These are phyloP conservation scores for Sminthopsis crassicaudata DNA, from an alignment of 2,113 vertebrate species.

Conservation along the genomic window DNA sequence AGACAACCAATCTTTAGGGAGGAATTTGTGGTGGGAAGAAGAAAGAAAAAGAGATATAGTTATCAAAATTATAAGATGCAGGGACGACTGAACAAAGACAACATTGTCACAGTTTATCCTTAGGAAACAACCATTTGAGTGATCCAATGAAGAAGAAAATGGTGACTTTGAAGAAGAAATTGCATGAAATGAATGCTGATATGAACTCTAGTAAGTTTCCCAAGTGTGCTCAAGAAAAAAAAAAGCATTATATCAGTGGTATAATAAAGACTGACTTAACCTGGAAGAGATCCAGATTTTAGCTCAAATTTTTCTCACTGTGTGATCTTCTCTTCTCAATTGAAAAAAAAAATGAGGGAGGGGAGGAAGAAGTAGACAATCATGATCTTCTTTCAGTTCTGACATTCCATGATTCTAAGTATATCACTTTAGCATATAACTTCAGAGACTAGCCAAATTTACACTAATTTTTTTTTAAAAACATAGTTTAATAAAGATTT, in stretches of 20 bases:
- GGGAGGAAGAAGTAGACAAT: neutral
- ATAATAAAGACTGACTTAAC: neutral
- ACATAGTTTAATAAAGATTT: neutral
- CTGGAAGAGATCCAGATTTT: neutral
- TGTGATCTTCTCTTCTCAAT: neutral
- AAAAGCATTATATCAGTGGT: neutral
- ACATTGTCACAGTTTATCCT: neutral
- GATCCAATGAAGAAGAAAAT: neutral
- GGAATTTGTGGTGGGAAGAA: neutral
- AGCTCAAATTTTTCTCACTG: neutral
- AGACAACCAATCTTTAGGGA: constrained; percentile 90
- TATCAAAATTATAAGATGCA: neutral
- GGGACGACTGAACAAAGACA: neutral
- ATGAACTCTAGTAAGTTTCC: neutral
- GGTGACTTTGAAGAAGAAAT: neutral
- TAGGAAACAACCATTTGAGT: neutral
- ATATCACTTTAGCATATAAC: neutral
- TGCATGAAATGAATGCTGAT: neutral
- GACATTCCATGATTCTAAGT: neutral
- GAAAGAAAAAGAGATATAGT: constrained; percentile 51
- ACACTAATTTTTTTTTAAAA: neutral
- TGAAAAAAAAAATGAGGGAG: neutral
- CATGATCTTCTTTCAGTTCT: neutral
- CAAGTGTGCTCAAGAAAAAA: neutral
- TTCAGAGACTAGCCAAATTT: neutral